Conservation (phyloP, 2,113 vertebrate genomes). For the Gorsachius goisagi region DNA sequence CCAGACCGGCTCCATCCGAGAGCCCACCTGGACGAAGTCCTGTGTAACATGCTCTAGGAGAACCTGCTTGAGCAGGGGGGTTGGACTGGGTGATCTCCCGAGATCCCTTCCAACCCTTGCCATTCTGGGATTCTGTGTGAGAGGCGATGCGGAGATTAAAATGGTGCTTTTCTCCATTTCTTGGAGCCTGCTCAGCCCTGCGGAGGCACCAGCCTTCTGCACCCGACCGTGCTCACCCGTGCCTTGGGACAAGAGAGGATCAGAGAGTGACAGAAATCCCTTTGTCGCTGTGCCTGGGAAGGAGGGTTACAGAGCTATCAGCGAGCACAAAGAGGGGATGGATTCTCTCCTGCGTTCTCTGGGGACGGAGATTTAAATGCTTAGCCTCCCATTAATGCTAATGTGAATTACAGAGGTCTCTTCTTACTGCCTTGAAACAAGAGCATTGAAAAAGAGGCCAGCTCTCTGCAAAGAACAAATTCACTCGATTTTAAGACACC, state of each 20-base stretch:
- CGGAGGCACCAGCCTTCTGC: background rate
- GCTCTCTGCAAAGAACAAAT: background rate
- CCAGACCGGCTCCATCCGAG: background rate
- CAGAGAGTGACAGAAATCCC: constrained; percentile 25
- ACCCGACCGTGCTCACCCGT: background rate
- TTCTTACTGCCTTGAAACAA: background rate
- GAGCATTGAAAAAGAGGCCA: background rate
- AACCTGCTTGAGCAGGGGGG: too few species aligned
- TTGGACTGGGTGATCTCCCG: too few species aligned
- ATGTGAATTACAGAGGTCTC: constrained; percentile 1
- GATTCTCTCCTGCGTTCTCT: constrained; percentile 10
- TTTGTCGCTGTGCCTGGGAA: constrained; percentile 33
- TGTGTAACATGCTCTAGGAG: too few species aligned
- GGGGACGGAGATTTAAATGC: constrained; percentile 36
- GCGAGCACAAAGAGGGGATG: background rate
- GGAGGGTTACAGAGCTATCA: constrained; percentile 20
- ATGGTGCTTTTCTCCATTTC: background rate
- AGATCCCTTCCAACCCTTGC: too few species aligned
- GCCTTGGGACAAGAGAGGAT: background rate
- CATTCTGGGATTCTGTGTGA: too few species aligned
- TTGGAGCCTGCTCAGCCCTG: background rate
- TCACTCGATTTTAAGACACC: background rate
- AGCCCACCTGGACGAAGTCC: too few species aligned
- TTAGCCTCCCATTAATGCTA: constrained; percentile 16
- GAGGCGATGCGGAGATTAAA: background rate